phyloP scores from a whole-genome alignment of 2,797 vertebrate species.

The Cheirogaleus major region DNA sequence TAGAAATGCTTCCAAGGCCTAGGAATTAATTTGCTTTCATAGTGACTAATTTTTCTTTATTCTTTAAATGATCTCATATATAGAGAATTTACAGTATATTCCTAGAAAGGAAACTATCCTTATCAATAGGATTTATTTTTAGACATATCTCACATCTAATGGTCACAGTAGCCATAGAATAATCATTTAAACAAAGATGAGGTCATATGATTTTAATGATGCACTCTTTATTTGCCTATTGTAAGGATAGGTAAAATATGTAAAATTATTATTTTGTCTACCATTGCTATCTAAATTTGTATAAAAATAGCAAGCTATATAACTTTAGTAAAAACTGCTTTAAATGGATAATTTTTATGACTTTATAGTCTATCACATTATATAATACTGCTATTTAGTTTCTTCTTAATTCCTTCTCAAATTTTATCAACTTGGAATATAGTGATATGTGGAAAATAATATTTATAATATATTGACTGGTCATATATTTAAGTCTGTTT shows the following conservation, averaged over 20 bases:
- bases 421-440: neutral
- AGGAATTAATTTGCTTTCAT: neutral
- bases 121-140: neutral
- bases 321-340: neutral
- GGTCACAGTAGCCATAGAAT: neutral
- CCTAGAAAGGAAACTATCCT: neutral
- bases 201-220: neutral
- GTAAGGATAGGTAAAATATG: neutral
- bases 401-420: neutral
- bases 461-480: neutral
- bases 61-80: neutral
- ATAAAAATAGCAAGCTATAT: neutral
- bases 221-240: neutral
- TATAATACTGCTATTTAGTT: neutral
- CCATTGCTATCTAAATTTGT: neutral
- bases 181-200: neutral
- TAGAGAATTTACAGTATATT: neutral
- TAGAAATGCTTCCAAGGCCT: neutral
- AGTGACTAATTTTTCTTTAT: slow-evolving; percentile 39
- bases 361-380: neutral
- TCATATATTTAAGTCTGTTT: neutral
- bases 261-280: slow-evolving; percentile 7
- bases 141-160: neutral
- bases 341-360: neutral
- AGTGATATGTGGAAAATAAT: neutral